Percentiles rank a stretch among this genome's conserved stretches.
These are phyloP conservation scores for Callithrix jacchus DNA, from an alignment of 2,113 vertebrate species.

Conservation along the genomic window DNA sequence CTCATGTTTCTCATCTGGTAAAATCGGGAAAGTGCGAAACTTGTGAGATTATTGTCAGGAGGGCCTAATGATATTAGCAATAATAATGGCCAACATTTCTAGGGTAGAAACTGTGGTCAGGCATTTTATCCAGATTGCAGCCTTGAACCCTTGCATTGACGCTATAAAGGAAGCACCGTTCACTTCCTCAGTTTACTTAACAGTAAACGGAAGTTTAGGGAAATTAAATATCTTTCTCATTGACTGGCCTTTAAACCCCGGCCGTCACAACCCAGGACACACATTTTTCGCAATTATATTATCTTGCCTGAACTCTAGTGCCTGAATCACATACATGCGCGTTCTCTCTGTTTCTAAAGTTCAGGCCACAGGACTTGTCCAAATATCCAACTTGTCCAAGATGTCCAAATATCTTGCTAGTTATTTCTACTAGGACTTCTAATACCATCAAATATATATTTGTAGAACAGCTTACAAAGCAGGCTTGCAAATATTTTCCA, in stretches of 20 bases:
- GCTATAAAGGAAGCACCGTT: not conserved
- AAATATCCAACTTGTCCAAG: not conserved
- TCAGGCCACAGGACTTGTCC: not conserved
- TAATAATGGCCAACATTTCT: not conserved
- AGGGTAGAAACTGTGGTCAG: fast-evolving
- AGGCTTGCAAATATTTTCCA: not conserved
- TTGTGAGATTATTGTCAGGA: not conserved
- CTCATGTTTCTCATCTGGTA: slow-evolving; percentile 34
- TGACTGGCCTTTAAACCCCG: not conserved
- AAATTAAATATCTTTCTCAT: fast-evolving
- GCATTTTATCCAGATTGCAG: fast-evolving
- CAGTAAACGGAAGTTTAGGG: not conserved
- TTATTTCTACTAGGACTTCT: not conserved
- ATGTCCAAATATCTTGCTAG: not conserved
- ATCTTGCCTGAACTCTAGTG: not conserved
- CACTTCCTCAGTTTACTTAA: fast-evolving
- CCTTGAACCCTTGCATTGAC: not conserved
- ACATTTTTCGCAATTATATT: no score
- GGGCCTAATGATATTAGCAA: not conserved
- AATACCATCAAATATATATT: not conserved
- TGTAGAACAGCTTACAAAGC: not conserved
- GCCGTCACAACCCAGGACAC: fast-evolving
- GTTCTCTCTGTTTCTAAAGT: not conserved
- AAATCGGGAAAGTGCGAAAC: not conserved
- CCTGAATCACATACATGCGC: fast-evolving